Percentiles rank a stretch among this genome's conserved stretches.
Evolutionary conservation across 2,888 invertebrate genomes (phyloP).

Genomic region (Prosapia bicincta): DNA sequence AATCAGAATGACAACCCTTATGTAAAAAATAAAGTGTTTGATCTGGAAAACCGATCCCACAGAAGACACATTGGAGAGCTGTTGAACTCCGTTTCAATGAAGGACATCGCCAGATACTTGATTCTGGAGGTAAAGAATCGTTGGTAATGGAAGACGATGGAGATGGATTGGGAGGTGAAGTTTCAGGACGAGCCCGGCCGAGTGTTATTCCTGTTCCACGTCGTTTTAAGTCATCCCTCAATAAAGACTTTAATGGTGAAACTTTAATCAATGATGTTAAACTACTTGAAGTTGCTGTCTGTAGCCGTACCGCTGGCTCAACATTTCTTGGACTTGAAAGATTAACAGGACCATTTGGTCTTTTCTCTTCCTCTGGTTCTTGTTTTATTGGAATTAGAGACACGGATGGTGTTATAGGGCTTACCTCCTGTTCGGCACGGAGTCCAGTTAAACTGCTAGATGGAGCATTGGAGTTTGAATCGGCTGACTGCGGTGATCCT

Average conservation of each 20-base stretch:
- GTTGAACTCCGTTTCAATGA: conserved; percentile 12
- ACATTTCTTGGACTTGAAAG: conserved; percentile 42
- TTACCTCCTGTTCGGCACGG: conserved; percentile 43
- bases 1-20: conserved; percentile 96
- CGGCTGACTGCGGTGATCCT: conserved; percentile 76
- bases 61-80: conserved; percentile 78
- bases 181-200: conserved; percentile 17
- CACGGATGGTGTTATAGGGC: conserved; percentile 75
- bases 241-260: conserved; percentile 78
- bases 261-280: conserved; percentile 61
- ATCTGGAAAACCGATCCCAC: conserved; percentile 93
- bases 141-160: conserved; percentile 25
- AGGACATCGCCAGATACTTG: conserved; percentile 28
- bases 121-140: conserved; percentile 14
- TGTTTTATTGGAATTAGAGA: conserved; percentile 84
- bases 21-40: conserved; percentile 95
- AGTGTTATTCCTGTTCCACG: conserved; percentile 26
- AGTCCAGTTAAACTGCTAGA: conserved; percentile 54
- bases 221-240: conserved; percentile 79
- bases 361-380: conserved; percentile 49
- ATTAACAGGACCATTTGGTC: conserved; percentile 47
- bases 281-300: conserved; percentile 62
- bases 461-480: conserved; percentile 70
- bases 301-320: conserved; percentile 43
- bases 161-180: conserved; percentile 20